Base-by-base conservation (phyloP, 2,113 vertebrate species). In the Neolamprologus ventralis region DNA sequence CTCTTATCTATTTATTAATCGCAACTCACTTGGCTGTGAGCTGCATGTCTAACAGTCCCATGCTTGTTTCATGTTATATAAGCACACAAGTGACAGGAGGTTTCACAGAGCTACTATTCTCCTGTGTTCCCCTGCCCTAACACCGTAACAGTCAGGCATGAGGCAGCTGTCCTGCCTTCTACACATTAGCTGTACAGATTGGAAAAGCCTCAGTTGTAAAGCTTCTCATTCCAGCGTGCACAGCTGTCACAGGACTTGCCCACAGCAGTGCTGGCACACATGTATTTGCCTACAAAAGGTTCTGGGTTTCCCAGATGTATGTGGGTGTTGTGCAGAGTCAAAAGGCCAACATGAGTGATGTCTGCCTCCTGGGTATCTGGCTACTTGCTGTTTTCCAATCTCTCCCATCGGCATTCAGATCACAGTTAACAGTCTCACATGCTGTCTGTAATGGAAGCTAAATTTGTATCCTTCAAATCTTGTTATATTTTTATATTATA, bases 111-210 rank as follows among this genome's bases (percentile, higher is more conserved):
- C 87, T 84, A 68, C 85, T 57, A 91, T 94, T 95, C 92, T 95
- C 91, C 83, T 17, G 71, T 37, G 81, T 82, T 91, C 87, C 82
- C 81, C 83, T 57, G 78, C 35, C 79, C 75, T 5, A 28, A 82
- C 91, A 80, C 84, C 19, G 71, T 37, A 16, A 78, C 42, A 81
- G 57, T 80, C 82, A 73, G 85, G 89, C 89, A 35, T 88, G 89
- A 93, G 88, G 93, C 95, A 96, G 95, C 95, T 96, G 95, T 94
- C 90, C 85, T 65, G 84, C 86, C 86, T 89, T 84, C 90, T 88
- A 86, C 85, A 89, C 87, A 92, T 92, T 92, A 91, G 90, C 84
- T 53, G 73, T 83, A 87, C 92, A 90, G 90, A 93, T 89, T 78
- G 90, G 90, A 94, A 93, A 93, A 94, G 89, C 92, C 91, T 71